These are phyloP conservation scores for Platyrinchus mystaceus DNA, from an alignment of 2,797 vertebrate species.

Conservation along the genomic window DNA sequence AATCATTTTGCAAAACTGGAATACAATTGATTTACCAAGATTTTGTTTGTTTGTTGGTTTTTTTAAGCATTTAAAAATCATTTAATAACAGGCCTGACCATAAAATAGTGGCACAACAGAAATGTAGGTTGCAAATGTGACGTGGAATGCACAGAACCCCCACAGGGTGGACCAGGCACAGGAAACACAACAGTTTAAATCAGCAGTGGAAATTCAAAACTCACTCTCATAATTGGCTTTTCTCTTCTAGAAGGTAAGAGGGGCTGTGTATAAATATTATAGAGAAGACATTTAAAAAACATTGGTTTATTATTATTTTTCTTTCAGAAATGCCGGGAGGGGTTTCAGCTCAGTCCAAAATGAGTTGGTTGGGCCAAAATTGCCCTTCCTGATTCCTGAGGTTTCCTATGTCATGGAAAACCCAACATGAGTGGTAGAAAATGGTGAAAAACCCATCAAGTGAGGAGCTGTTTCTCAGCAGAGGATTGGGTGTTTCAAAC, in stretches of 20 bases:
- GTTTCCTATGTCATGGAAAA: background rate
- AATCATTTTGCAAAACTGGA: conserved; percentile 23
- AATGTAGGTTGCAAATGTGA: conserved; percentile 9
- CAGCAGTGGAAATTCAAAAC: conserved; percentile 2
- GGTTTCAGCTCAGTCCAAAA: conserved; percentile 26
- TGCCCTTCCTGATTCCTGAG: conserved; percentile 1
- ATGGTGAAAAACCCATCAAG: background rate
- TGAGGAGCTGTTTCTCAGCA: background rate
- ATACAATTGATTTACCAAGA: conserved; percentile 31
- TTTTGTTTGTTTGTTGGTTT: background rate
- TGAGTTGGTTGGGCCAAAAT: background rate
- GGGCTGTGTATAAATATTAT: conserved; percentile 12
- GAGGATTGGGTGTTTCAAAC: background rate
- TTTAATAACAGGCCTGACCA: conserved; percentile 34
- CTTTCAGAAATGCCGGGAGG: background rate
- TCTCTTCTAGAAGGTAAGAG: background rate
- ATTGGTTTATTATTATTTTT: background rate
- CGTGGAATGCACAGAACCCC: conserved; percentile 41
- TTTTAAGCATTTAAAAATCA: conserved; percentile 24
- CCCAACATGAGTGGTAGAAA: background rate
- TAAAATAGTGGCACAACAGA: conserved; percentile 29
- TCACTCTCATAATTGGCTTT: conserved; percentile 6
- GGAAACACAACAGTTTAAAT: background rate
- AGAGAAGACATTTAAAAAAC: background rate
- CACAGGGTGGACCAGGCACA: background rate